These are phyloP conservation scores for Burhinus oedicnemus DNA, from an alignment of 2,113 vertebrate genomes.

Conservation along the genomic window DNA sequence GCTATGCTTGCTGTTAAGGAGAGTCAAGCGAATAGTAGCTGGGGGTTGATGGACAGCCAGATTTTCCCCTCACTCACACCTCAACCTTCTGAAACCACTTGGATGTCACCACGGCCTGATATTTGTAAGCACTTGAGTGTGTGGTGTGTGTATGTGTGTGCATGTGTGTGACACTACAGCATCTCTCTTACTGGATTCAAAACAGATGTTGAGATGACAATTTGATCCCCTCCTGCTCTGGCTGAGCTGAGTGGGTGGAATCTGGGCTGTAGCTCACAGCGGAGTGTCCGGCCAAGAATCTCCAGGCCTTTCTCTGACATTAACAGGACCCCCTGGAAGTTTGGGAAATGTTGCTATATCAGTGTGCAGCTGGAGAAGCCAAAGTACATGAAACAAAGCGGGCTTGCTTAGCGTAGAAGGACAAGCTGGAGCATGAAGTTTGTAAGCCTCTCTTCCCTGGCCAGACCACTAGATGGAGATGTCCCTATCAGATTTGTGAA, in stretches of 20 bases:
- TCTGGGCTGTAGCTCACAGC: conserved; percentile 32
- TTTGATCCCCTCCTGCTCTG: conserved; percentile 47
- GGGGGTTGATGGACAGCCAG: background rate
- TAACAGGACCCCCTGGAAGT: conserved; percentile 52
- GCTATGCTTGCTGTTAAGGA: background rate
- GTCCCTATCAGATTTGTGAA: background rate
- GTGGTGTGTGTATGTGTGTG: background rate
- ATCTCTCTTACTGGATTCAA: conserved; percentile 19
- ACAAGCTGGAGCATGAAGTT: background rate
- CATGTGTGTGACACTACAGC: background rate
- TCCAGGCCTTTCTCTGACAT: conserved; percentile 47
- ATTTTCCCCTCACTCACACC: conserved; percentile 8
- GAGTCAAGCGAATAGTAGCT: background rate
- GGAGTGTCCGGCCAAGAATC: conserved; percentile 34
- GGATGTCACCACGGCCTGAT: background rate
- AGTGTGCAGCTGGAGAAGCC: conserved; percentile 6
- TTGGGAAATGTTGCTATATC: background rate
- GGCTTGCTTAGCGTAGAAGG: background rate
- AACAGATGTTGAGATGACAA: conserved; percentile 61
- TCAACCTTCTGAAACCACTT: background rate
- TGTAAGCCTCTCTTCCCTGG: background rate
- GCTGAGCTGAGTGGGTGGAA: conserved; percentile 53
- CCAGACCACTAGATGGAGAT: conserved; percentile 20
- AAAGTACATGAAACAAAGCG: background rate
- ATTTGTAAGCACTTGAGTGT: background rate